These are phyloP conservation scores for Patagioenas fasciata DNA, from an alignment of 2,113 vertebrate genomes.

Conservation along the genomic window DNA sequence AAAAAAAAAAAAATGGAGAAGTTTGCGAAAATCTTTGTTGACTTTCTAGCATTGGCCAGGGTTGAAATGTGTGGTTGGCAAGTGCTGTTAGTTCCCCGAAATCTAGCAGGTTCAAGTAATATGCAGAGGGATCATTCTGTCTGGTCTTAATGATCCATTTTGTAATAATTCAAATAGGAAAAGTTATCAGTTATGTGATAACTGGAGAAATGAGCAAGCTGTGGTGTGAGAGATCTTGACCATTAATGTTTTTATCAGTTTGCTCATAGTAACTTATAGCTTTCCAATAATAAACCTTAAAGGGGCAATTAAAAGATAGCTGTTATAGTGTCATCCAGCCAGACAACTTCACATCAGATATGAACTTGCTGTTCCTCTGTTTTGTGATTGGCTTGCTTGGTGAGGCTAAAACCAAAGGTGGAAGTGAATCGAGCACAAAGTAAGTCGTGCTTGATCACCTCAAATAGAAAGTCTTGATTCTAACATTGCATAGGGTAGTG, in stretches of 20 bases:
- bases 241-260: not conserved
- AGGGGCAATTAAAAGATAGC: not conserved
- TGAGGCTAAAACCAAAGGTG: not conserved
- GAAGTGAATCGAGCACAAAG: not conserved
- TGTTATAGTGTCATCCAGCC: not conserved
- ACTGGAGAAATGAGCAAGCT: not conserved
- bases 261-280: not conserved
- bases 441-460: not conserved
- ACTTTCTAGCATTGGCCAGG: not conserved
- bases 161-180: not conserved
- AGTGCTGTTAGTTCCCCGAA: not conserved
- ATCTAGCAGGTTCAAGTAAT: not conserved
- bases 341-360: not conserved
- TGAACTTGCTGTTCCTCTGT: not conserved
- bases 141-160: not conserved
- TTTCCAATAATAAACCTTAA: not conserved
- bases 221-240: not conserved
- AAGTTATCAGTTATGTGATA: not conserved
- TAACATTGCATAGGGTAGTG: not conserved
- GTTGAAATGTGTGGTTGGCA: not conserved
- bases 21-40: not conserved
- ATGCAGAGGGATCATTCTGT: not conserved
- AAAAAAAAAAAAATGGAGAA: not conserved
- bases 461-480: not conserved
- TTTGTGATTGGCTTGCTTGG: not conserved